Conservation (phyloP, 2,797 vertebrate species). For the Neomorphus geoffroyi region DNA sequence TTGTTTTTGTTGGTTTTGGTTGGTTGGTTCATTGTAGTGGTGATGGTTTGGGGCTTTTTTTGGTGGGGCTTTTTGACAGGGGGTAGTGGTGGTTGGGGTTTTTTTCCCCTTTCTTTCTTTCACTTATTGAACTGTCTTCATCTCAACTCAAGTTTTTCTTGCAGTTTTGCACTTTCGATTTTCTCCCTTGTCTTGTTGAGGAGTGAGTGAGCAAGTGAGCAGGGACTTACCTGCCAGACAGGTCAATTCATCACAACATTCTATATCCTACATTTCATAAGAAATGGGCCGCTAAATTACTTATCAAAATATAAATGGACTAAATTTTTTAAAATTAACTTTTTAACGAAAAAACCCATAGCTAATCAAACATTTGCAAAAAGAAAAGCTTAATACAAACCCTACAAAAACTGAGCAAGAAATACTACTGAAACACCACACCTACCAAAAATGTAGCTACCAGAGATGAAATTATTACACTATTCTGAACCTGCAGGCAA, state of each 20-base stretch:
- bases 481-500: not conserved
- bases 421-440: not conserved
- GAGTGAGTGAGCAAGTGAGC: not conserved
- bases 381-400: not conserved
- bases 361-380: not conserved
- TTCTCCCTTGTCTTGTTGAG: not conserved
- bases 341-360: not conserved
- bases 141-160: not conserved
- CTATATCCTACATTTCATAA: not conserved
- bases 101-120: not conserved
- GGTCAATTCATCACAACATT: not conserved
- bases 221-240: not conserved
- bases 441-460: not conserved
- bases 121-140: not conserved
- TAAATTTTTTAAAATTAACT: not conserved
- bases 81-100: not conserved
- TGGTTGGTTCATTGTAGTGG: too few species aligned
- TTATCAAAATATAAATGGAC: not conserved
- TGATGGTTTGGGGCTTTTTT: rapidly evolving
- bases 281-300: not conserved
- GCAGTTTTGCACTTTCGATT: not conserved
- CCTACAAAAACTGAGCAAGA: not conserved
- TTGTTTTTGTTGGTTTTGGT: not conserved
- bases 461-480: not conserved
- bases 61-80: too few species aligned